These are phyloP conservation scores for Trichonephila clavipes DNA, from an alignment of 1,140 invertebrate genomes.

Conservation along the genomic window DNA sequence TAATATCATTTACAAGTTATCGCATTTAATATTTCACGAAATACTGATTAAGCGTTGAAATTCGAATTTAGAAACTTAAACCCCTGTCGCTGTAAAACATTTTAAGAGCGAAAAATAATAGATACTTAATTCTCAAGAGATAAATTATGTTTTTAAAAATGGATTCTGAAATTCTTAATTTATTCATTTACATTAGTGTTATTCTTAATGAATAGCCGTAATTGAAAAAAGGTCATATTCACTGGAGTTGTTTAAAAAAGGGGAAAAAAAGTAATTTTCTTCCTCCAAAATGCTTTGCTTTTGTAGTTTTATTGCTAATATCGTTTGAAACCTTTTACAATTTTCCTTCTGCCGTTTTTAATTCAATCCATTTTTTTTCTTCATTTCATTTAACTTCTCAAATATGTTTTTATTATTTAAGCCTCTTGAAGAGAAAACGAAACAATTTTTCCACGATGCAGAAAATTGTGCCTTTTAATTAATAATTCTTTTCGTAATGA, in stretches of 20 bases:
- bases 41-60: background rate
- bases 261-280: slow-evolving; percentile 37
- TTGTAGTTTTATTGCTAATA: slow-evolving; percentile 24
- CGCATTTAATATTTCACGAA: background rate
- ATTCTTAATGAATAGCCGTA: slow-evolving; percentile 54
- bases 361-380: background rate
- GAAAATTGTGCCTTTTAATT: slow-evolving; percentile 60
- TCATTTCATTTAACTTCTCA: slow-evolving; percentile 32
- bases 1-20: background rate
- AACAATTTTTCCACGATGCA: background rate
- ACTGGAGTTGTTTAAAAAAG: slow-evolving; percentile 43
- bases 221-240: slow-evolving; percentile 55
- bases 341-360: slow-evolving; percentile 12
- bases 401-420: slow-evolving; percentile 63
- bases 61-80: slow-evolving; percentile 1
- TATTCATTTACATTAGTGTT: slow-evolving; percentile 50
- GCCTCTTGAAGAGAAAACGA: background rate
- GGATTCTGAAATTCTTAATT: slow-evolving; percentile 32
- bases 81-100: slow-evolving; percentile 1
- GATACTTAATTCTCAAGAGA: slow-evolving; percentile 47
- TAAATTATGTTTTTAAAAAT: slow-evolving; percentile 44
- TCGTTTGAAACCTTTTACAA: background rate
- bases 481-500: slow-evolving; percentile 64
- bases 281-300: background rate
- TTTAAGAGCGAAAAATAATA: slow-evolving; percentile 23